Evolutionary conservation across 2,113 vertebrate genomes (phyloP).

Genomic region (Galemys pyrenaicus): DNA sequence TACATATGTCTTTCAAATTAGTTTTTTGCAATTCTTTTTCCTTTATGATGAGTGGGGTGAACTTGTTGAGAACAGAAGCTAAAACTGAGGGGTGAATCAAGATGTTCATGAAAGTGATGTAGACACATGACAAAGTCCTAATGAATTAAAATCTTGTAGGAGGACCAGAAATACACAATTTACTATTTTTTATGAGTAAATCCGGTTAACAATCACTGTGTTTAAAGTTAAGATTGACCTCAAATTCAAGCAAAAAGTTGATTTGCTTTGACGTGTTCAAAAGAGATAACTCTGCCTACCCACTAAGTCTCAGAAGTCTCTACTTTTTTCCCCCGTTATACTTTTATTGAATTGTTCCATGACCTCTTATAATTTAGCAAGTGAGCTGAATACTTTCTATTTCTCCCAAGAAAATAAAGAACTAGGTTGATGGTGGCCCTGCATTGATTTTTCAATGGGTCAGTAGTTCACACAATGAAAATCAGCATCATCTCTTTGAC

Average conservation of each 20-base stretch:
- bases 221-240: neutral
- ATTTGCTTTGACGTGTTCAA: conserved; percentile 22
- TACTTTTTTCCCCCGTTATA: conserved; percentile 23
- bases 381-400: conserved; percentile 35
- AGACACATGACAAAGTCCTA: neutral
- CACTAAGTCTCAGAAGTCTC: neutral
- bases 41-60: neutral
- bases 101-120: neutral
- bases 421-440: conserved; percentile 3
- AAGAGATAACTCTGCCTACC: neutral
- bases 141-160: neutral
- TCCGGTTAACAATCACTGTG: neutral
- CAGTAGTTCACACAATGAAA: conserved; percentile 13
- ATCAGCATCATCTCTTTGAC: conserved; percentile 32
- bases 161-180: neutral
- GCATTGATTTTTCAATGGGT: conserved; percentile 37
- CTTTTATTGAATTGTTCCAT: conserved; percentile 39
- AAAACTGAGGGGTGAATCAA: neutral
- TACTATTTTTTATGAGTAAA: neutral
- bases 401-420: conserved; percentile 61
- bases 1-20: neutral
- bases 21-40: neutral
- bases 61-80: neutral
- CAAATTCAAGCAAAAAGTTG: conserved; percentile 3
- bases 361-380: conserved; percentile 57